A percentile compares a stretch with the other conserved stretches of the same genome.
These are phyloP conservation scores for Conomelus anceps DNA, from an alignment of 2,888 invertebrate genomes.

Conservation along the genomic window DNA sequence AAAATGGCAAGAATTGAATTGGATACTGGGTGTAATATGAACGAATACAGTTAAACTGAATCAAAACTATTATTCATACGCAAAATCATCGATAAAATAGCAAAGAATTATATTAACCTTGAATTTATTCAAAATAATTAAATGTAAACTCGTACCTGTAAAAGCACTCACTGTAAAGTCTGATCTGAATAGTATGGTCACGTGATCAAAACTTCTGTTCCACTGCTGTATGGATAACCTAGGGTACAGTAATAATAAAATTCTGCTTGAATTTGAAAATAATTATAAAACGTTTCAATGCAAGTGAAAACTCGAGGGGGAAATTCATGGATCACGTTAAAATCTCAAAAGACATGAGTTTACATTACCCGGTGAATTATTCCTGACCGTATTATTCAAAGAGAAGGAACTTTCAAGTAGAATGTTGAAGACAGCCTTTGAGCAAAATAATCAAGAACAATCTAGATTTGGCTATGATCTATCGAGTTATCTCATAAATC, in stretches of 20 bases:
- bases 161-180: constrained; percentile 54
- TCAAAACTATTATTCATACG: background rate
- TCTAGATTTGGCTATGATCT: background rate
- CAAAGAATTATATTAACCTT: constrained; percentile 30
- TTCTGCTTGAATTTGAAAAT: background rate
- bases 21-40: constrained; percentile 36
- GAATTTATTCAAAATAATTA: constrained; percentile 41
- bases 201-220: constrained; percentile 46
- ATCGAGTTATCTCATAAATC: background rate
- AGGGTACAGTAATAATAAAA: background rate
- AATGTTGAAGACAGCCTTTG: background rate
- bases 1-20: constrained; percentile 39
- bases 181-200: constrained; percentile 55
- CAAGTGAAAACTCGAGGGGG: background rate
- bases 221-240: constrained; percentile 7
- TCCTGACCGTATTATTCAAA: too few relatives aligned
- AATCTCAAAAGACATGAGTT: background rate
- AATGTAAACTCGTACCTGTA: constrained; percentile 54
- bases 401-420: background rate
- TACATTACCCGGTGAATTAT: too few relatives aligned
- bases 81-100: background rate
- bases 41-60: constrained; percentile 19
- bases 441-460: background rate
- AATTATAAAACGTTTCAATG: background rate
- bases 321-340: background rate